These are phyloP conservation scores for Falco columbarius DNA, from an alignment of 2,797 vertebrate species.

Conservation along the genomic window DNA sequence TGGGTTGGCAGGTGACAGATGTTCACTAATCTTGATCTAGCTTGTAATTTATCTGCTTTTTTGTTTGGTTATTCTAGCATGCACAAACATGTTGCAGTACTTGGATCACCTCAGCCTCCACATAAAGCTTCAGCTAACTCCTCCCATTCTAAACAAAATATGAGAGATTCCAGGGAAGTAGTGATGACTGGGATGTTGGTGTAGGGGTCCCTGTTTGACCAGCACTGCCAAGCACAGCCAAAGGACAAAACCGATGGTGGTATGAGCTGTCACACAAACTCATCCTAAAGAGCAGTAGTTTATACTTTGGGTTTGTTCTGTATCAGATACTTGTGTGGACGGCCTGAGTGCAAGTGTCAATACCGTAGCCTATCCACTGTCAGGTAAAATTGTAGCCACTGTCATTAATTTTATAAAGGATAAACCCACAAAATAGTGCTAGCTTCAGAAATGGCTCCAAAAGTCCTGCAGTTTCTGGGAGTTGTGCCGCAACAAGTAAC, in stretches of 20 bases:
- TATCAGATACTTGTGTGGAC: background rate
- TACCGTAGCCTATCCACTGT: background rate
- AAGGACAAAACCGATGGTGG: background rate
- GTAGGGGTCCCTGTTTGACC: background rate
- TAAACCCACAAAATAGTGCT: background rate
- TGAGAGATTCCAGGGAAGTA: background rate
- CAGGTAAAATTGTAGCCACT: background rate
- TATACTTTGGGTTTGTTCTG: background rate
- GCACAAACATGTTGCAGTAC: background rate
- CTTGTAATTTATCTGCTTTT: background rate
- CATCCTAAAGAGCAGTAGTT: background rate
- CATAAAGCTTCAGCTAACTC: background rate
- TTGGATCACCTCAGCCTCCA: background rate
- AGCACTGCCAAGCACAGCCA: background rate
- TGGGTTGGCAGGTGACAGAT: background rate
- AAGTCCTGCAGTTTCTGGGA: background rate
- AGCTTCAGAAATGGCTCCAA: background rate
- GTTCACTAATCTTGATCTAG: constrained; percentile 4
- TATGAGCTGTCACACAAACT: background rate
- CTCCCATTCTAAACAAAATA: background rate
- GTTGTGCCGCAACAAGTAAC: background rate
- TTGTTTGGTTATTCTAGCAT: background rate
- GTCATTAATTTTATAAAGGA: background rate
- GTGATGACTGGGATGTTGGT: background rate
- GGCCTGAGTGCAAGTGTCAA: background rate